Evolutionary conservation across 2,888 invertebrate genomes (phyloP), one percentile per base, ranked within the genome.

Genomic region (Odontomyia ornata): DNA sequence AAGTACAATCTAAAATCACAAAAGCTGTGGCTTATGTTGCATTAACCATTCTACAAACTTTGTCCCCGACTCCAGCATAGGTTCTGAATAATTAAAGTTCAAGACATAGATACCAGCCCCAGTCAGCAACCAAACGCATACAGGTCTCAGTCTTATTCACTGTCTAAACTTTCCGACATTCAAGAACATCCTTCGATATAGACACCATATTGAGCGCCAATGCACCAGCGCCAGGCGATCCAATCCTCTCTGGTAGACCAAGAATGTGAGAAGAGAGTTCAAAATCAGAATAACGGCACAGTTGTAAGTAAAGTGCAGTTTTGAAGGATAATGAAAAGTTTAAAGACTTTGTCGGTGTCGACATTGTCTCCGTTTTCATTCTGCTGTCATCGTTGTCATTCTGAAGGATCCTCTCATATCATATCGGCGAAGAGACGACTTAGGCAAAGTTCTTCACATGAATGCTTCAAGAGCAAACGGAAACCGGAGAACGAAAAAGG

Each of bases 261-360:
- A 47, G 25, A 71, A 15, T 71, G 52, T 56, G 18, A 2, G 57
- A 36, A 36, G 36, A 72, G 56, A 72, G 28, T 71, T 71, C 15
- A 25, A 30, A 57, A 30, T 56, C 72, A 21, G 56, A 72, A 56
- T 71, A 27, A n/a, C 47, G 52, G 23, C 47, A 71, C 52, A 71
- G 71, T 52, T 52, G 71, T 13, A 25, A 71, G 52, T 72, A 72
- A 72, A 72, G 15, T 72, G 72, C 56, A 72, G 27, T 72, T 72
- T 30, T 72, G 57, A 56, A 21, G 52, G 72, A 72, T 57, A 56
- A 52, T 56, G 28, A 56, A 72, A 72, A 56, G 18, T 72, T 72
- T 72, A 72, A 72, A 57, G 56, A 57, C 72, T 72, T 56, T 72
- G n/a, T 21, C 28, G 64, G 28, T 25, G 64, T 64, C 30, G 64